phyloP scores from a whole-genome alignment of 2,797 vertebrate species.

The Coilia nasus region DNA sequence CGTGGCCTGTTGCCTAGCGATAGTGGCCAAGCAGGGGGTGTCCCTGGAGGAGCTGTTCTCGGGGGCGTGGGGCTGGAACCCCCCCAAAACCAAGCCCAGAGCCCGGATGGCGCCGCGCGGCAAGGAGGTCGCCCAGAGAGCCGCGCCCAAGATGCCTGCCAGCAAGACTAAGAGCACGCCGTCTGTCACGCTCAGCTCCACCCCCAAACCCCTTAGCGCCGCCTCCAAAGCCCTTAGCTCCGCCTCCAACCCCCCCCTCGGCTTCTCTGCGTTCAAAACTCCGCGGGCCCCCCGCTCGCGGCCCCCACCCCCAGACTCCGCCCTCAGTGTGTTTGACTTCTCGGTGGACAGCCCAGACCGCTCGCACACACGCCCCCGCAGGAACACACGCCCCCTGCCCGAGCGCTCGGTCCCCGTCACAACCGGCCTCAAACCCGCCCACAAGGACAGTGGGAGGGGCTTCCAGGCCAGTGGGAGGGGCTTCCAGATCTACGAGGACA shows the following conservation, averaged over 20 bases:
- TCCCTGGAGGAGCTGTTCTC: conserved; percentile 73
- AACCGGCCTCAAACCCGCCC: conserved; percentile 61
- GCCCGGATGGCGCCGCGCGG: background rate
- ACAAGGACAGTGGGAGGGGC: conserved; percentile 61
- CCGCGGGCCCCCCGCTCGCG: background rate
- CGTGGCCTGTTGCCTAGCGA: conserved; percentile 62
- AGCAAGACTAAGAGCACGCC: background rate
- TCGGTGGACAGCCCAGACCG: background rate
- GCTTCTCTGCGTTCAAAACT: background rate
- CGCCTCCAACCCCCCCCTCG: background rate
- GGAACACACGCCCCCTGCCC: conserved; percentile 43
- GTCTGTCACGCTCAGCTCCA: background rate
- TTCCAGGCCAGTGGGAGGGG: conserved; percentile 70
- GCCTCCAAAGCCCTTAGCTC: background rate
- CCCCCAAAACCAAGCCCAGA: conserved; percentile 32
- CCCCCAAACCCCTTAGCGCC: background rate
- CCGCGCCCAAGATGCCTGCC: background rate
- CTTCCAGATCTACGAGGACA: conserved; percentile 84
- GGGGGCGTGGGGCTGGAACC: conserved; percentile 76
- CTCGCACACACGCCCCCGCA: background rate
- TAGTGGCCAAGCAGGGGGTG: conserved; percentile 67
- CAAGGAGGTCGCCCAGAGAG: background rate
- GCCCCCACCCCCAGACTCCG: background rate
- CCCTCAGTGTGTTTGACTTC: background rate
- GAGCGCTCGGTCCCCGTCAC: conserved; percentile 66